Percentiles rank a stretch among this genome's conserved stretches.
Evolutionary conservation across 2,113 vertebrate genomes (phyloP).

Genomic region (Brienomyrus brachyistius): DNA sequence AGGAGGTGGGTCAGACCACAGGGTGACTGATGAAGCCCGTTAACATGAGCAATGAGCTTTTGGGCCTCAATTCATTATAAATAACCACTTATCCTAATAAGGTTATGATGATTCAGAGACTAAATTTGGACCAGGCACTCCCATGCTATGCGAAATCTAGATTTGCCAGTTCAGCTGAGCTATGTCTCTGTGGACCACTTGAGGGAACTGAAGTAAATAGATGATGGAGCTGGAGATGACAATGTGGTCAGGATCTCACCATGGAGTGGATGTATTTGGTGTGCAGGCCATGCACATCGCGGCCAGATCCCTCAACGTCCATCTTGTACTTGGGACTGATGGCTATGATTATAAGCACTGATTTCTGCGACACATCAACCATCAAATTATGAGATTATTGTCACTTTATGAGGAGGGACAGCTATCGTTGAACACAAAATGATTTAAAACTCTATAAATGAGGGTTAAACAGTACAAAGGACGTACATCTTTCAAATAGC

Average conservation of each 20-base stretch:
- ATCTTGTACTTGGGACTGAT: conserved; percentile 87
- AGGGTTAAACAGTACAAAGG: background rate
- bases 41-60: background rate
- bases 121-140: background rate
- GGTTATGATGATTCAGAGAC: background rate
- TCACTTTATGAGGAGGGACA: background rate
- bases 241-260: conserved; percentile 56
- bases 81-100: background rate
- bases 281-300: conserved; percentile 73
- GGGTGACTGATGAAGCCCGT: background rate
- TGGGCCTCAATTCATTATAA: background rate
- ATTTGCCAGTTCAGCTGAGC: background rate
- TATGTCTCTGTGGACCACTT: background rate
- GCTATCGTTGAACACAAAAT: background rate
- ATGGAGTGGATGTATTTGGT: conserved; percentile 83
- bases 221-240: background rate
- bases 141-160: background rate
- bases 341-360: conserved; percentile 79
- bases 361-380: conserved; percentile 58
- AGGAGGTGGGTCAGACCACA: background rate
- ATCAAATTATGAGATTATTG: background rate
- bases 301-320: conserved; percentile 73
- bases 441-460: background rate
- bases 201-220: background rate
- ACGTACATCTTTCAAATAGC: conserved; percentile 78